Evolutionary conservation across 2,888 invertebrate genomes (phyloP).

Genomic region (Diaperis boleti): DNA sequence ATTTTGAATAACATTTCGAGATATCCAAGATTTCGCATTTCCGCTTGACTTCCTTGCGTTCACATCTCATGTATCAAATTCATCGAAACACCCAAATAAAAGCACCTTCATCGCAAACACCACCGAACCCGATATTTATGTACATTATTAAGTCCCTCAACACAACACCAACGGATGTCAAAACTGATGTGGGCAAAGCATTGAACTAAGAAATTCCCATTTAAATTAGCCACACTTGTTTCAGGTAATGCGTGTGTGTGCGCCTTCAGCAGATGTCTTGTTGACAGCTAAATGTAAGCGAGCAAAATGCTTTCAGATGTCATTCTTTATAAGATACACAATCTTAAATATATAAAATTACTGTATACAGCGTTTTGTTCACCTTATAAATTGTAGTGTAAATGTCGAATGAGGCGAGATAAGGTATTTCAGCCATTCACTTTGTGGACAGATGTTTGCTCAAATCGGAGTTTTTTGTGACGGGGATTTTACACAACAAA

Average conservation of each 20-base stretch:
- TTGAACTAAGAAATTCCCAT: constrained; percentile 50
- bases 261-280: constrained; percentile 53
- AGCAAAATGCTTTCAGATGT: constrained; percentile 54
- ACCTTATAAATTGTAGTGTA: constrained; percentile 60
- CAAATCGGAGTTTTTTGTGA: constrained; percentile 33
- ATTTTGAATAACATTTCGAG: too few species aligned
- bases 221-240: constrained; percentile 64
- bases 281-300: constrained; percentile 58
- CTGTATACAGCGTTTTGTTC: constrained; percentile 60
- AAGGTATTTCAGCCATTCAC: constrained; percentile 46
- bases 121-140: constrained; percentile 45
- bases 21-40: too few species aligned
- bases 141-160: constrained; percentile 55
- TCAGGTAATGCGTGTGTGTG: constrained; percentile 56
- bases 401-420: constrained; percentile 54
- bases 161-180: constrained; percentile 54
- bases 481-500: constrained; percentile 12
- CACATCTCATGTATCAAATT: constrained; percentile 21
- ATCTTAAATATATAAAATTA: constrained; percentile 62
- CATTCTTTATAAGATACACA: constrained; percentile 54
- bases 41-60: neutral
- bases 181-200: constrained; percentile 55
- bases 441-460: constrained; percentile 48
- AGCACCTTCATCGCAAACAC: constrained; percentile 22
- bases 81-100: constrained; percentile 13